A percentile compares a stretch with the other conserved stretches of the same genome.
Evolutionary conservation across 1,140 invertebrate genomes (phyloP).

Genomic region (Drosophila watanabei): DNA sequence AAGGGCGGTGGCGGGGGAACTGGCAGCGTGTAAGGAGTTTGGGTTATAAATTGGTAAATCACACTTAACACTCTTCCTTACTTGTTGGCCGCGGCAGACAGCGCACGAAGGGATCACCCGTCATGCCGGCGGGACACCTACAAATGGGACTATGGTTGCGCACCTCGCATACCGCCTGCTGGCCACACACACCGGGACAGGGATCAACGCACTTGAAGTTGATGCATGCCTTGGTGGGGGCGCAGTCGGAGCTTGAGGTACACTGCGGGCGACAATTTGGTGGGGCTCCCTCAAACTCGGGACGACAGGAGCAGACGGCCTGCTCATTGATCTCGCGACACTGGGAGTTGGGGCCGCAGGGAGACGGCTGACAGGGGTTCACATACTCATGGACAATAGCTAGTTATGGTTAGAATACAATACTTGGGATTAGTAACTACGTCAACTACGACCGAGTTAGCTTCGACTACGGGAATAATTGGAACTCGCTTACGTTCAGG

Average conservation of each 20-base stretch:
- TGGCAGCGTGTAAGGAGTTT: constrained; percentile 22
- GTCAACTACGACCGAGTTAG: constrained; percentile 54
- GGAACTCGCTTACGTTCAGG: constrained; percentile 87
- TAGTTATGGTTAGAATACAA: constrained; percentile 64
- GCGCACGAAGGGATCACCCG: constrained; percentile 90
- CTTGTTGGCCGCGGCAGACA: constrained; percentile 86
- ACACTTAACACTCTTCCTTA: constrained; percentile 84
- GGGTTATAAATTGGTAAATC: constrained; percentile 6
- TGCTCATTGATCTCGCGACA: constrained; percentile 88
- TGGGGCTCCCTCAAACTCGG: constrained; percentile 91
- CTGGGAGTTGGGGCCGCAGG: constrained; percentile 89
- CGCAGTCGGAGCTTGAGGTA: constrained; percentile 91
- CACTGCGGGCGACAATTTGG: constrained; percentile 92
- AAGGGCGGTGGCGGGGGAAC: constrained; percentile 76
- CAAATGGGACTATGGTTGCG: constrained; percentile 92
- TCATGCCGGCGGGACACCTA: constrained; percentile 89
- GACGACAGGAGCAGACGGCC: constrained; percentile 91
- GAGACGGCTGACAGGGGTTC: constrained; percentile 88
- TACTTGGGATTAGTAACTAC: constrained; percentile 77
- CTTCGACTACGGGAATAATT: constrained; percentile 48
- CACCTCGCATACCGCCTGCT: constrained; percentile 91
- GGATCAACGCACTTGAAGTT: constrained; percentile 94
- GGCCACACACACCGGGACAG: constrained; percentile 91
- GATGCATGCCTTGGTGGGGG: constrained; percentile 90
- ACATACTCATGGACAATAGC: constrained; percentile 86